Evolutionary conservation across 2,797 vertebrate species (phyloP), one percentile per base, ranked within the genome.

Genomic region (Steatocranus sp.): DNA sequence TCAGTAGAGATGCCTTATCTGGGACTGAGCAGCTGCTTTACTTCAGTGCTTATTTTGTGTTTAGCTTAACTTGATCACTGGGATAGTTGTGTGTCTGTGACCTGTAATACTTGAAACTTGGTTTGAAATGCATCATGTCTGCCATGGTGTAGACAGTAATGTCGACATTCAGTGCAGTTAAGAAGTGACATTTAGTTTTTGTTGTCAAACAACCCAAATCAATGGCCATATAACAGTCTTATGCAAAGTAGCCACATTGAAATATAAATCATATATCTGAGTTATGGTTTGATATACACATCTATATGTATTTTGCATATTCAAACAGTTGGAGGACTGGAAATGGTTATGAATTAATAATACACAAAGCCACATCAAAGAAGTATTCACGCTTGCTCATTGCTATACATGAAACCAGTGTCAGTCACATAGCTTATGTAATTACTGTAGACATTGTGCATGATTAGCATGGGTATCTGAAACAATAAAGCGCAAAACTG

Each of bases 401-500:
- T 53, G 20, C 25, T 54, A 73, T 36, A 81, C 58, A 83, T 80
- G 51, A 75, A 74, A 76, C 75, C 46, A 77, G 25, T 70, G 32
- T 81, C 76, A 73, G 18, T 61, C 61, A 86, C 74, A 76, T 38
- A 89, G 77, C 54, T 70, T 79, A 83, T 82, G 81, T 91, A 83
- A 87, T 83, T 84, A 82, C 50, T 88, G 79, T 87, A 86, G 53
- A 91, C 83, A 85, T 84, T 93, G 83, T 92, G 93, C 94, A 95
- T 94, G 93, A 51, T 85, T 86, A 86, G 93, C 95, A 95, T 95
- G 94, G 73, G 83, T 87, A 89, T 80, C 58, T 43, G 61, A 88
- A 86, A 85, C 83, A 94, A 95, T 95, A 95, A 96, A 95, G 84
- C 34, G 18, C 78, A 34, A 87, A 91, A 88, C 51, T 50, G 30